Base-by-base conservation (phyloP, 1,140 invertebrate species). In the Nasonia vitripennis region DNA sequence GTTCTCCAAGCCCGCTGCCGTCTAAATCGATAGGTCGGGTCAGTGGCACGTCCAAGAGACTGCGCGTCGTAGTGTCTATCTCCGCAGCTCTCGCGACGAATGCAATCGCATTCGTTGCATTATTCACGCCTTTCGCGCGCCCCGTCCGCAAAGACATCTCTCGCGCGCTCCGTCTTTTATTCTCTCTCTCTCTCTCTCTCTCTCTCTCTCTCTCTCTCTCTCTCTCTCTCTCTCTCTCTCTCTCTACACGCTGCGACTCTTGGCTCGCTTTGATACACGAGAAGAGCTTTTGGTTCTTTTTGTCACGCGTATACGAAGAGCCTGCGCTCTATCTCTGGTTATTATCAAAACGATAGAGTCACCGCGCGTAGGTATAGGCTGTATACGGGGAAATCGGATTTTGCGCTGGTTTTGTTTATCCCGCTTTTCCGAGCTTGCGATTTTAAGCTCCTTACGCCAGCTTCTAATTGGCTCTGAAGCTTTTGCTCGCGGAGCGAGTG, bases 1-100 rank as follows among this genome's bases (percentile, higher is more conserved):
- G 80, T 82, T 31, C 73, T 68, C 48, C 78, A 55, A 86, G 77
- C 62, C 41, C 37, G 77, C 23, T 2, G 62, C 5, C 9, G 23
- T 55, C 83, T 85, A 81, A 83, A 88, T 87, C 86, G 87, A 89
- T 88, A 87, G 84, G 86, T 87, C 81, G 75, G 86, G 87, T 89
- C 87, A 86, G 68, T 88, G 84, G 85, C 83, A 87, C 87, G 83
- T 85, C 45, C 12, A 62, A 45, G 41, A 84, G 41, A 14, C 23
- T 10, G 41, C 34, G 20, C 41, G 74, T n/a, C 20, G n/a, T 0
- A 14, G 77, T 17, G 51, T 78, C 45, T n/a, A 55, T 78, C 45
- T 11, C 20, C 23, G 41, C 20, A 27, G 71, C 14, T 31, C 71
- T 14, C 23, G 71, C 12, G 71, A 73, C 17, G 34, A 27, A 23